Conservation (phyloP, 2,797 vertebrate species). For the Vespertilio murinus region DNA sequence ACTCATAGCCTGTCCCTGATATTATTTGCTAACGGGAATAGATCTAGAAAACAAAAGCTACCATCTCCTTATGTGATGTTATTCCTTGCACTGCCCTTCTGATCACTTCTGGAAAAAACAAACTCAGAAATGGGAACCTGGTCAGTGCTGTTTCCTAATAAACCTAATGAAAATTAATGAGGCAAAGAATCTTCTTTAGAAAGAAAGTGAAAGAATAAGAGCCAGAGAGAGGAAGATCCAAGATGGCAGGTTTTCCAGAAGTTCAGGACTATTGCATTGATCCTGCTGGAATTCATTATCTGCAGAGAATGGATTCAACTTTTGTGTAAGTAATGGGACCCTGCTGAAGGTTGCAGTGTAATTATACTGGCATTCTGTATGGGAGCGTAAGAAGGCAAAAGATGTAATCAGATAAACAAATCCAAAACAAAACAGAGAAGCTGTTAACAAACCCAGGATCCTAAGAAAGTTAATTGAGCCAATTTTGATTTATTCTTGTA, state of each 20-base stretch:
- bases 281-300: conserved; percentile 63
- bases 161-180: conserved; percentile 28
- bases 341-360: not conserved
- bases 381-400: not conserved
- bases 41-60: not conserved
- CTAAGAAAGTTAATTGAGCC: conserved; percentile 2
- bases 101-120: not conserved
- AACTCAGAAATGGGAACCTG: not conserved
- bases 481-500: conserved; percentile 14
- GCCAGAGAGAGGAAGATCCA: not conserved
- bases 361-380: not conserved
- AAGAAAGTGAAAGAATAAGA: not conserved
- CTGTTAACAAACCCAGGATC: not conserved
- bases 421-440: not conserved
- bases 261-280: not conserved
- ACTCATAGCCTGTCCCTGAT: not conserved
- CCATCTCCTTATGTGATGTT: not conserved
- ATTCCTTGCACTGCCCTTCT: not conserved
- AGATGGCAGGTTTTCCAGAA: conserved; percentile 57
- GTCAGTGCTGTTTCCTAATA: not conserved
- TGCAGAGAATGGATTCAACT: conserved; percentile 31
- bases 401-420: not conserved
- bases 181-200: conserved; percentile 24
- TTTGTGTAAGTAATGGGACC: conserved; percentile 10
- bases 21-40: not conserved